Evolutionary conservation across 1,140 invertebrate genomes (phyloP), one percentile per base, ranked within the genome.

Genomic region (Pomacea maculata): DNA sequence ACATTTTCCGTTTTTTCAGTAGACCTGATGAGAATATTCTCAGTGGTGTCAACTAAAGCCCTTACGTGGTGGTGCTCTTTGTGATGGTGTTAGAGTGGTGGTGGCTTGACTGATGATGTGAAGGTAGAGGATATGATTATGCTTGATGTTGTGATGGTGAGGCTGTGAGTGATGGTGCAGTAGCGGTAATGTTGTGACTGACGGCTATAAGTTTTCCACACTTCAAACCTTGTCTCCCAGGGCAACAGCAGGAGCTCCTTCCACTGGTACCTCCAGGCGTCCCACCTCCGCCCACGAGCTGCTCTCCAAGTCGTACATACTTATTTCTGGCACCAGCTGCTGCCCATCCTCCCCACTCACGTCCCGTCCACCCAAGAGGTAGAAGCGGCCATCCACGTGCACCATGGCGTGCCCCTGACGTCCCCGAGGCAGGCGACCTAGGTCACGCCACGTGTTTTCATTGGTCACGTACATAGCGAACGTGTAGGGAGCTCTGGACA

Each of bases 371-470:
- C 82, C 85, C n/a, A 86, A 65, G 10, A 86, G 34, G 65, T 83
- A 86, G 19, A 86, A 52, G 19, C 65, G n/a, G 9, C 76, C 74
- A 57, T 79, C 81, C 45, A 78, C 75, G 75, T 83, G 77, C 17
- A 80, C 83, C 84, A 86, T 85, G 55, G 78, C 75, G 75, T 86
- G 85, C 3, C 78, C 72, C 79, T 84, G 81, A 25, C 85, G 78
- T 11, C 80, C 84, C 14, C 64, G 67, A 11, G 78, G 81, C 61
- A 84, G 76, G 25, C 55, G 52, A 4, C 76, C 64, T 34, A 81
- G 80, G 34, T 76, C 71, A 10, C 78, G 70, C 85, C 85, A 86
- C 54, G 57, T 74, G 61, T 86, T 85, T 52, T 80, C 65, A 19
- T 78, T 65, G 11, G 84, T 65, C 15, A 76, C 76, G 79, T 83